Evolutionary conservation across 2,797 vertebrate species (phyloP).

Genomic region (Atherinosoma microstoma): DNA sequence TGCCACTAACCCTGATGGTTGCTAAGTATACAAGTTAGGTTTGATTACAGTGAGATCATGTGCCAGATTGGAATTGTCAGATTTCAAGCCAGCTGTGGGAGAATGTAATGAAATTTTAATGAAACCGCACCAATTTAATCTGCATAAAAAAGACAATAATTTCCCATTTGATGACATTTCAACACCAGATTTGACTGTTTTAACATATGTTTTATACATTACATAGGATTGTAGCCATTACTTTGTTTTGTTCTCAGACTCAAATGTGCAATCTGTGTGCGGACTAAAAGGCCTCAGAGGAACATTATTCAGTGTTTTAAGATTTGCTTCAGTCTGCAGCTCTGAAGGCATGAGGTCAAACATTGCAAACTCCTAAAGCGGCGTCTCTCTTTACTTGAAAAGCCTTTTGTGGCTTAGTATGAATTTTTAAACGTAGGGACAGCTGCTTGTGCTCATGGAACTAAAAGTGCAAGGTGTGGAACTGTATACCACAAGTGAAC

Average conservation of each 20-base stretch:
- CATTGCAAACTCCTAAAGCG: constrained; percentile 60
- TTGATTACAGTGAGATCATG: not conserved
- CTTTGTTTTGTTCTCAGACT: too few relatives aligned
- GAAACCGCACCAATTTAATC: not conserved
- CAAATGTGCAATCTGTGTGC: constrained; percentile 8
- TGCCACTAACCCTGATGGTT: too few relatives aligned
- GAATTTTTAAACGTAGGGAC: constrained; percentile 56
- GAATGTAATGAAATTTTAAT: not conserved
- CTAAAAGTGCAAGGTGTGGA: constrained; percentile 48
- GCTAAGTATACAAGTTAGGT: not conserved
- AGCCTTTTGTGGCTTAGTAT: constrained; percentile 47
- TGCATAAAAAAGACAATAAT: constrained; percentile 1
- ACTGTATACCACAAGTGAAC: constrained; percentile 51
- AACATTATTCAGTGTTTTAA: constrained; percentile 51
- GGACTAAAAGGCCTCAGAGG: constrained; percentile 19
- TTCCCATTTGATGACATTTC: too few relatives aligned
- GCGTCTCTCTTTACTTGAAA: constrained; percentile 67
- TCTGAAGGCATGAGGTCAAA: constrained; percentile 44
- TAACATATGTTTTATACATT: too few relatives aligned
- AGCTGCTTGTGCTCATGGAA: constrained; percentile 60
- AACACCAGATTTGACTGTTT: too few relatives aligned
- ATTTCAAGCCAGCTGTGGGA: not conserved
- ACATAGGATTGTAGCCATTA: too few relatives aligned
- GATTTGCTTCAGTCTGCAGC: constrained; percentile 43
- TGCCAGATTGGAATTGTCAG: not conserved